Evolutionary conservation across 2,888 invertebrate species (phyloP), one percentile per base, ranked within the genome.

Genomic region (Psococerastis gibbosa): DNA sequence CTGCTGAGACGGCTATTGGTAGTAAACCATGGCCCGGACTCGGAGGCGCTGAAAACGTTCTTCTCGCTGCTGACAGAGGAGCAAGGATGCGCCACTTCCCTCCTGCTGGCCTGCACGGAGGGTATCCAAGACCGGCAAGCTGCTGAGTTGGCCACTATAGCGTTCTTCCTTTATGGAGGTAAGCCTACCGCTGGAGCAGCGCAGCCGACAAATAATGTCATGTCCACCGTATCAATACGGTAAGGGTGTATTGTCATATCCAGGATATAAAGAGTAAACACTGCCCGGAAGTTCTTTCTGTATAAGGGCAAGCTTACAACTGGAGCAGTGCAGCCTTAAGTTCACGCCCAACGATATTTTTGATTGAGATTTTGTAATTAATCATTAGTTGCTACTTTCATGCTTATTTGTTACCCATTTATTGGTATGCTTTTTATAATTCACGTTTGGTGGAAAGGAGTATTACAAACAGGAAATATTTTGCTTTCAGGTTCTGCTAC

Each of bases 161-260:
- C 92, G 0, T 89, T 92, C 63, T 85, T 92, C 62, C 64, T 88
- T 49, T 91, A 87, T 57, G 94, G 95, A 18, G 84, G 85, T 1
- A 88, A 89, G 54, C 69, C 75, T 0, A 44, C 49, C 45, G 45
- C 49, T 2, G 48, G 46, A 6, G 35, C 42, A 9, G 9, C 43
- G 13, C 38, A 20, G 15, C 32, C 45, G 43, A 18, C 35, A 44
- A 15, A 31, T 33, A 22, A 42, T 45, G 34, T 35, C 11, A 18
- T 15, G 33, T 5, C 15, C 38, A 6, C 38, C 38, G n/a, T 38
- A 38, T 38, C 38, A 38, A 20, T 38, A 38, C 20, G 38, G 38
- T 17, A 27, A 53, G 45, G 52, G 50, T 32, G 52, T 53, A 1
- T n/a, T n/a, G n/a, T n/a, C n/a, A n/a, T n/a, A n/a, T n/a, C n/a